These are phyloP conservation scores for Rhyacichthys aspro DNA, from an alignment of 2,797 vertebrate genomes.

Conservation along the genomic window DNA sequence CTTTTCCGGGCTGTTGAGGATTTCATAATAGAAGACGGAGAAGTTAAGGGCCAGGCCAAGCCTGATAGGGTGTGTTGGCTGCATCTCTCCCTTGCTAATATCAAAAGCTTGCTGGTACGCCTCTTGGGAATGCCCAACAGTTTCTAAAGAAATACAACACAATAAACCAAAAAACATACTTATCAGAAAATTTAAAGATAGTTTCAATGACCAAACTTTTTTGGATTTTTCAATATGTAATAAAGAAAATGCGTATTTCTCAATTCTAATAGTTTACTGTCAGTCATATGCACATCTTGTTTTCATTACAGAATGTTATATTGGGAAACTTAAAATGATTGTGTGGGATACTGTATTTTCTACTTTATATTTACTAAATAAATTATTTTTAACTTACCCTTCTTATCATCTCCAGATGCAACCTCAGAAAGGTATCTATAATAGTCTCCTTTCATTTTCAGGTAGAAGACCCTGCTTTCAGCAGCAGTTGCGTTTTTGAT, in stretches of 20 bases:
- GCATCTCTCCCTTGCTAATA: conserved; percentile 99
- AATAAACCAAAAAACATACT: background rate
- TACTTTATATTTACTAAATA: background rate
- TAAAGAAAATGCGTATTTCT: too few relatives aligned
- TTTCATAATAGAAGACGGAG: conserved; percentile 99
- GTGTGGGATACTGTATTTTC: too few relatives aligned
- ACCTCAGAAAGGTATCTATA: conserved; percentile 99
- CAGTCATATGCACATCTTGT: too few relatives aligned
- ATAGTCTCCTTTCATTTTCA: conserved; percentile 99
- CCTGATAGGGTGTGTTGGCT: conserved; percentile 97
- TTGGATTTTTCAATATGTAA: too few relatives aligned
- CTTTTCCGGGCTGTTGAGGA: conserved; percentile 96
- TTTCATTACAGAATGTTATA: too few relatives aligned
- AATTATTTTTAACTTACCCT: conserved; percentile 81
- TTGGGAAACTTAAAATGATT: too few relatives aligned
- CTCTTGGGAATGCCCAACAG: conserved; percentile 92
- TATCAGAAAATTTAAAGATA: background rate
- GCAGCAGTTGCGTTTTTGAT: conserved; percentile 89
- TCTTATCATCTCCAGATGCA: conserved; percentile 92
- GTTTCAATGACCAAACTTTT: too few relatives aligned
- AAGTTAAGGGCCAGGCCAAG: conserved; percentile 98
- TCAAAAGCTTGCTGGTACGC: conserved; percentile 98
- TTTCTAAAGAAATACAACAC: conserved; percentile 75
- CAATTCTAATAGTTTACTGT: too few relatives aligned
- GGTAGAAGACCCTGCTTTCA: conserved; percentile 99